Conservation (phyloP, 2,888 invertebrate genomes). For the Neoaliturus tenellus region DNA sequence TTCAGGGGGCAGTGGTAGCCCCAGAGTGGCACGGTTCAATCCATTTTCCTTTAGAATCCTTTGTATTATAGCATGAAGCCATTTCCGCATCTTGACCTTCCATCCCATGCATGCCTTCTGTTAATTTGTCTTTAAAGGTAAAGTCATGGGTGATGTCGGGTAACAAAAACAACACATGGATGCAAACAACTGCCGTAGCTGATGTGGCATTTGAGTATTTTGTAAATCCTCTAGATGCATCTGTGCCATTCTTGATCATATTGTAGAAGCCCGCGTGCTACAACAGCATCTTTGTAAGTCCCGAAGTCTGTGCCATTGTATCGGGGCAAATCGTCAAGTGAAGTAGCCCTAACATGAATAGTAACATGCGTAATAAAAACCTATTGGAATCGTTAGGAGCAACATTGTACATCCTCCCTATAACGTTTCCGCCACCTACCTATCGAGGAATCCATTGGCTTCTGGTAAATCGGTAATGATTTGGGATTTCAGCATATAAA, state of each 20-base stretch:
- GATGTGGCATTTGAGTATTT: slow-evolving; percentile 18
- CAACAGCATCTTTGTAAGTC: slow-evolving; percentile 27
- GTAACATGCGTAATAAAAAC: slow-evolving; percentile 50
- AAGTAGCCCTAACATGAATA: slow-evolving; percentile 43
- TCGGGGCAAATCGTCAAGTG: slow-evolving; percentile 46
- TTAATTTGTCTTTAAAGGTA: slow-evolving; percentile 41
- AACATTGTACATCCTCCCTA: slow-evolving; percentile 56
- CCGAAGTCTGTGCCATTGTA: neutral
- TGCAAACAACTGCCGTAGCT: slow-evolving; percentile 53
- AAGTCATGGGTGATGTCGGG: neutral
- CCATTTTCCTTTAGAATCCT: slow-evolving; percentile 3
- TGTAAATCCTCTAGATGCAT: slow-evolving; percentile 44
- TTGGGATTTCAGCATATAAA: neutral
- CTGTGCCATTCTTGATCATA: slow-evolving; percentile 46
- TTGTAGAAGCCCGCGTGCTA: slow-evolving; percentile 47
- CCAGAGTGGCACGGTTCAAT: neutral
- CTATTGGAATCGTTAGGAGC: slow-evolving; percentile 37
- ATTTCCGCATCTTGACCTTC: neutral
- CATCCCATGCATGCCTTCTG: neutral
- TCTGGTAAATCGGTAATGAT: too few species aligned
- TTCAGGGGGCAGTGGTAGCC: neutral
- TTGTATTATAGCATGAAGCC: neutral
- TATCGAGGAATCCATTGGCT: neutral
- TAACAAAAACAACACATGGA: slow-evolving; percentile 46
- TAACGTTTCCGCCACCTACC: neutral